These are phyloP conservation scores for Pomacea maculata DNA, from an alignment of 1,140 invertebrate genomes.

Conservation along the genomic window DNA sequence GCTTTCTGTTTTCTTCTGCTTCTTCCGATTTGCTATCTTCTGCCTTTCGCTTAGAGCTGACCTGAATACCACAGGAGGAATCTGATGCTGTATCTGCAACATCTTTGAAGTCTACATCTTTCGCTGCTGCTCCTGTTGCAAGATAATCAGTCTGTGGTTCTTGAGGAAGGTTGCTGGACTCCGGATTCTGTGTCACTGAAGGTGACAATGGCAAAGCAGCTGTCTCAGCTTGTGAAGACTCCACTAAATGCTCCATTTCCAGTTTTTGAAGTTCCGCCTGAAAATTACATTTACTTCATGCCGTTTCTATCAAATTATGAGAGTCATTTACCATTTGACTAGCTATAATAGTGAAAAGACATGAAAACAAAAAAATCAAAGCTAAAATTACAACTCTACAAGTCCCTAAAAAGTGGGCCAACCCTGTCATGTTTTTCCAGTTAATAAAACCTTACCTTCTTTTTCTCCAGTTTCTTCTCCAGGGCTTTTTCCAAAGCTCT, in stretches of 20 bases:
- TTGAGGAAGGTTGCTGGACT: background rate
- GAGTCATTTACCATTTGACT: no score
- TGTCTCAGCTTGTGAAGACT: background rate
- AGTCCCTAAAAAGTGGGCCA: background rate
- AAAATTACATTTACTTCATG: background rate
- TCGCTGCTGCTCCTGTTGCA: no score
- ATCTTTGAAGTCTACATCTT: no score
- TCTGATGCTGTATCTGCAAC: no score
- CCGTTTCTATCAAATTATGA: no score
- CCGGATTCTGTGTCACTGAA: background rate
- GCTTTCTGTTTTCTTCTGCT: background rate
- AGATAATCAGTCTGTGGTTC: no score
- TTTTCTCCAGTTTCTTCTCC: constrained; percentile 56
- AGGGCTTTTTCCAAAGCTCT: constrained; percentile 56
- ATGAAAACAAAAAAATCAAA: background rate
- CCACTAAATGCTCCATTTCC: background rate
- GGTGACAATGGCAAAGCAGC: background rate
- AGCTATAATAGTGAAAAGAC: no score
- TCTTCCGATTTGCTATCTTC: no score
- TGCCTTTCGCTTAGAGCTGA: no score
- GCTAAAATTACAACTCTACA: background rate
- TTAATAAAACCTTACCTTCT: constrained; percentile 36
- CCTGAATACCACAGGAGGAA: no score
- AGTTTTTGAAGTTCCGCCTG: constrained; percentile 21
- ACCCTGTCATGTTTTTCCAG: background rate